Percentiles rank a stretch among this genome's conserved stretches.
These are phyloP conservation scores for Lasiurus cinereus DNA, from an alignment of 2,113 vertebrate genomes.

Conservation along the genomic window DNA sequence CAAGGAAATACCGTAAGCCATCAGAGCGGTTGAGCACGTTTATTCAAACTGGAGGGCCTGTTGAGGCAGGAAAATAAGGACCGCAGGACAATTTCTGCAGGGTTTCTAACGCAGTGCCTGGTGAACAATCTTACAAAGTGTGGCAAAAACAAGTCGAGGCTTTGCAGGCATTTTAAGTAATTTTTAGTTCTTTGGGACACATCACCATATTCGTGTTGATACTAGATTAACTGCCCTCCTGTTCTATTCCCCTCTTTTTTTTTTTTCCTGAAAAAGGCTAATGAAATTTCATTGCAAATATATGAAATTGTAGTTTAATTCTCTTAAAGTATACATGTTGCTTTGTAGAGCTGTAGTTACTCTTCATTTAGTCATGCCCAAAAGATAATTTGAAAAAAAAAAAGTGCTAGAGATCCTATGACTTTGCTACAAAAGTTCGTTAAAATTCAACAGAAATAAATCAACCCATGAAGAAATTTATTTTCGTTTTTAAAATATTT, in stretches of 20 bases:
- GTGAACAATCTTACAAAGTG: not conserved
- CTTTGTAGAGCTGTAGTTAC: not conserved
- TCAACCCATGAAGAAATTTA: not conserved
- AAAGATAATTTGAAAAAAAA: not conserved
- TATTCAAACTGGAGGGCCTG: not conserved
- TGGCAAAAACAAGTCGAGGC: not conserved
- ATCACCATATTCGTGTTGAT: not conserved
- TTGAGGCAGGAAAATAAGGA: not conserved
- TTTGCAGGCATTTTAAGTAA: not conserved
- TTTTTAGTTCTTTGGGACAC: constrained; percentile 36
- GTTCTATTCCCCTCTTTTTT: not conserved
- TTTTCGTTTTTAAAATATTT: constrained; percentile 51
- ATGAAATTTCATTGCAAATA: not conserved
- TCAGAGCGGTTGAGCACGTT: not conserved
- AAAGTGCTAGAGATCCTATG: not conserved
- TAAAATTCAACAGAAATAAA: constrained; percentile 37
- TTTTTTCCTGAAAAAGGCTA: not conserved
- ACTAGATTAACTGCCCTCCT: not conserved
- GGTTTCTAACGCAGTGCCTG: not conserved
- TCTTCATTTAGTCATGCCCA: not conserved
- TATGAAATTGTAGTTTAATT: not conserved
- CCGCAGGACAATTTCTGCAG: not conserved
- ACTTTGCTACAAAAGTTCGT: constrained; percentile 1
- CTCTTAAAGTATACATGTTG: not conserved
- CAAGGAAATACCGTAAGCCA: not conserved